These are phyloP conservation scores for Ametastegia equiseti DNA, from an alignment of 2,888 invertebrate genomes.

Conservation along the genomic window DNA sequence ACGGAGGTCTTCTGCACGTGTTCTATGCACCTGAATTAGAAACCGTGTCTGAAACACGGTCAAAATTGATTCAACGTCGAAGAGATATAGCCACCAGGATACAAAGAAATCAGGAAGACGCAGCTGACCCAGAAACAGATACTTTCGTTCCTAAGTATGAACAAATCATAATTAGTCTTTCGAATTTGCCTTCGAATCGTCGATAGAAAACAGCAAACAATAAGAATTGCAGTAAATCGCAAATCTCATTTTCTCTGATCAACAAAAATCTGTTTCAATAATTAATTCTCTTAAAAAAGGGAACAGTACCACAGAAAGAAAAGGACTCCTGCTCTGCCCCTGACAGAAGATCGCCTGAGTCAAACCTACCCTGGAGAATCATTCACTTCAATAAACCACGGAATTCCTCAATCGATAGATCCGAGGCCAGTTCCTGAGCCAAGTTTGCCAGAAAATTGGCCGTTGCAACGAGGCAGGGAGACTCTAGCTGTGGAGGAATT, in stretches of 20 bases:
- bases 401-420: constrained; percentile 63
- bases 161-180: neutral
- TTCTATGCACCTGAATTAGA: constrained; percentile 94
- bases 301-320: constrained; percentile 68
- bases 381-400: constrained; percentile 61
- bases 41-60: constrained; percentile 83
- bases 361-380: constrained; percentile 65
- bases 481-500: constrained; percentile 8
- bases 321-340: constrained; percentile 64
- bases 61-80: constrained; percentile 84
- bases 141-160: constrained; percentile 65
- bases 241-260: constrained; percentile 20
- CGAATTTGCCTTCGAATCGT: neutral
- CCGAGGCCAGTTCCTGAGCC: constrained; percentile 62
- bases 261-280: neutral
- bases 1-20: constrained; percentile 90
- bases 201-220: no score
- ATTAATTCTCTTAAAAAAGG: constrained; percentile 55
- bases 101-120: constrained; percentile 65
- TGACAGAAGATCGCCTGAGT: constrained; percentile 62
- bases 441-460: constrained; percentile 58
- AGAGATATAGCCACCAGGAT: constrained; percentile 79
- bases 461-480: constrained; percentile 30
- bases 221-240: neutral
- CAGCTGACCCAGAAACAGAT: constrained; percentile 58